phyloP scores from a whole-genome alignment of 53 echinoderm and acorn worm genomes.

The Astropecten irregularis region DNA sequence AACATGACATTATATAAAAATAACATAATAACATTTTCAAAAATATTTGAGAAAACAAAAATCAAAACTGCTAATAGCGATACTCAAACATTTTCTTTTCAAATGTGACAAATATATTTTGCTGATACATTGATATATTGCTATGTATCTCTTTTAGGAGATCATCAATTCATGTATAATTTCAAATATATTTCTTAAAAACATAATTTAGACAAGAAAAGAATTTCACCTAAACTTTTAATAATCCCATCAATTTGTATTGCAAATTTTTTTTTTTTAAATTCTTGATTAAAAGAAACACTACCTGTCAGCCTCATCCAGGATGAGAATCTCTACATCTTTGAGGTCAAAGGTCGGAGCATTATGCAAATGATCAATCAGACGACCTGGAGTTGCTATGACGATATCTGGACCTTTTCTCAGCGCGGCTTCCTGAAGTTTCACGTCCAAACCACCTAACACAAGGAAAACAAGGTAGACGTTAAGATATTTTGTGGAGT shows the following conservation, averaged over 20 bases:
- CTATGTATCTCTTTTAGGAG: too few relatives aligned
- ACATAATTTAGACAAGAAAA: neutral
- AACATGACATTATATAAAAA: too few relatives aligned
- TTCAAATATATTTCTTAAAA: neutral
- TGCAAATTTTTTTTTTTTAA: too few relatives aligned
- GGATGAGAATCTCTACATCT: constrained; percentile 89
- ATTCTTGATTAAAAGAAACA: neutral
- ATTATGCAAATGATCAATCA: constrained; percentile 98
- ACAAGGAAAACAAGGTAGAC: too few relatives aligned
- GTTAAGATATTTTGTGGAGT: too few relatives aligned
- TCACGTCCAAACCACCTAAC: constrained; percentile 95
- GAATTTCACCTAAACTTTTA: neutral
- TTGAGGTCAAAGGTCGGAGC: constrained; percentile 88
- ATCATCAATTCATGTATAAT: too few relatives aligned
- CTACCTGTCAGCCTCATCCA: constrained; percentile 98
- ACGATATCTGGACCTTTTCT: constrained; percentile 93
- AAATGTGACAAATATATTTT: too few relatives aligned
- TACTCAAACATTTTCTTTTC: too few relatives aligned
- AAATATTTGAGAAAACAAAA: too few relatives aligned
- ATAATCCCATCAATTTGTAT: neutral
- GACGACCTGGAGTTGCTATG: constrained; percentile 96
- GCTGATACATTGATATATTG: too few relatives aligned
- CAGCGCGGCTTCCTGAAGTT: constrained; percentile 92
- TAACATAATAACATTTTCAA: too few relatives aligned
- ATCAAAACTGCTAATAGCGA: too few relatives aligned